A percentile compares a stretch with the other conserved stretches of the same genome.
Evolutionary conservation across 2,113 vertebrate species (phyloP).

Genomic region (Corythaeola cristata): DNA sequence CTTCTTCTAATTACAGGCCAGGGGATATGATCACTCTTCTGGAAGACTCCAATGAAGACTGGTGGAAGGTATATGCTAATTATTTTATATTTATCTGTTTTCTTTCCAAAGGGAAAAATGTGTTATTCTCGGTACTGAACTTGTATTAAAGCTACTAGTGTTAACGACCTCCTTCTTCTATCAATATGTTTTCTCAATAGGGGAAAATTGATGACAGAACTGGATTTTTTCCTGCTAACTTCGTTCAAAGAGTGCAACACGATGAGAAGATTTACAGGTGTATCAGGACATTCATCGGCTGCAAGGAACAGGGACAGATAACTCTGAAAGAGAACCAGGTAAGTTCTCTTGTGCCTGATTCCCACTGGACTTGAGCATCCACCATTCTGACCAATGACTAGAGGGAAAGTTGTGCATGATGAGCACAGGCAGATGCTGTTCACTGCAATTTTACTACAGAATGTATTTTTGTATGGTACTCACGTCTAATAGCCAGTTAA

Average conservation of each 20-base stretch:
- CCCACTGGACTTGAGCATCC: background rate
- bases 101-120: background rate
- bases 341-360: background rate
- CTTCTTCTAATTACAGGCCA: slow-evolving; percentile 77
- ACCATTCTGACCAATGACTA: background rate
- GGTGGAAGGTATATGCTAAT: slow-evolving; percentile 89
- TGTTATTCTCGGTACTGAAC: background rate
- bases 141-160: background rate
- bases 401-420: background rate
- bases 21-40: slow-evolving; percentile 91
- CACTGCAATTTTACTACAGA: background rate
- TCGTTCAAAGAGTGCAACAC: slow-evolving; percentile 85
- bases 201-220: slow-evolving; percentile 91
- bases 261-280: slow-evolving; percentile 91
- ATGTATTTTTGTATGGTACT: background rate
- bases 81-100: background rate
- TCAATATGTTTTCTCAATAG: slow-evolving; percentile 67
- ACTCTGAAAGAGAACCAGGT: slow-evolving; percentile 97
- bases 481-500: background rate
- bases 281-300: slow-evolving; percentile 89
- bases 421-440: background rate
- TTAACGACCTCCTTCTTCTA: background rate
- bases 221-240: slow-evolving; percentile 94
- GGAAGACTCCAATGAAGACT: slow-evolving; percentile 94
- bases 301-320: slow-evolving; percentile 95